These are phyloP conservation scores for Tyto alba DNA, from an alignment of 2,113 vertebrate species.

Conservation along the genomic window DNA sequence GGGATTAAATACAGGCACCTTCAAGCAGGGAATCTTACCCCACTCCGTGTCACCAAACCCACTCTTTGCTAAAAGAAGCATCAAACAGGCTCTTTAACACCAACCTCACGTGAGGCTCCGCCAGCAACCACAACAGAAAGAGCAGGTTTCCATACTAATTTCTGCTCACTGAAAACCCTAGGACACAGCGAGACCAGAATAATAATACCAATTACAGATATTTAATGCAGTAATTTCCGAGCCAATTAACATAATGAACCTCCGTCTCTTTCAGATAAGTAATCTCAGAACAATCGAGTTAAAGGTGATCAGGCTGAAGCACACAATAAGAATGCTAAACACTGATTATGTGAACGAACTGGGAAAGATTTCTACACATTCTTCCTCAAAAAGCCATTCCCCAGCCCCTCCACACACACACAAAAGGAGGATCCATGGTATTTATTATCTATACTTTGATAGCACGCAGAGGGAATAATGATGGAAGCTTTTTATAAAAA, in stretches of 20 bases:
- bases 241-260: conserved; percentile 40
- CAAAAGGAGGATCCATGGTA: background rate
- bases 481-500: background rate
- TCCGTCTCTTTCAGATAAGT: background rate
- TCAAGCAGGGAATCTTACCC: background rate
- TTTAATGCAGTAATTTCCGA: conserved; percentile 31
- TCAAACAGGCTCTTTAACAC: background rate
- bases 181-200: background rate
- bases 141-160: background rate
- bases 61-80: background rate
- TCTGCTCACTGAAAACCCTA: background rate
- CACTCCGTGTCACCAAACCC: background rate
- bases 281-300: background rate
- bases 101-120: background rate
- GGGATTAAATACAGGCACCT: background rate
- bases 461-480: background rate
- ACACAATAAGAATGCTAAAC: background rate
- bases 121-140: background rate
- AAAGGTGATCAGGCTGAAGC: background rate
- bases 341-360: background rate
- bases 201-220: conserved; percentile 12
- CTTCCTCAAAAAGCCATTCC: background rate
- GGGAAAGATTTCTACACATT: background rate
- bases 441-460: background rate
- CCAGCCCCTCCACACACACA: background rate